Base-by-base conservation (phyloP, 2,113 vertebrate genomes). In the Microcebus ravelobensis region DNA sequence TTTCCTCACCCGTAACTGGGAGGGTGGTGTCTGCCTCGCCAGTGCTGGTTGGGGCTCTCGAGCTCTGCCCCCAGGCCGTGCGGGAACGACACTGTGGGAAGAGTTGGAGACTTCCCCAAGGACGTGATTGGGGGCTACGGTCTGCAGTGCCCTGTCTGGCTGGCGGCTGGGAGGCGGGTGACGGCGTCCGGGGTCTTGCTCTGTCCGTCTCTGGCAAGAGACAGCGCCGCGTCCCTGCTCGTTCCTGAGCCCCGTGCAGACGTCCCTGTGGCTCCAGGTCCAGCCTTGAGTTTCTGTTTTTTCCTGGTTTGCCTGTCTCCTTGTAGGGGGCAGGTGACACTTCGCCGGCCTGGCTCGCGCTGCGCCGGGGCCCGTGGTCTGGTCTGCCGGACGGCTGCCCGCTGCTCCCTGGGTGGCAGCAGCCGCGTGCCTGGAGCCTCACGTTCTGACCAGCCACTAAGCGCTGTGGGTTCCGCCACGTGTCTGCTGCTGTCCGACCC, bases 391-490 rank as follows among this genome's bases (percentile, higher is more conserved):
- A 52, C 3, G 29, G 42, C 29, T 9, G 18, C 57, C 83, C 59
- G 7, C 2, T 9, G 11, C 18, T 79, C 50, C 14, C 1, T 2
- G 39, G 14, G 39, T 52, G 52, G 15, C 61, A 5, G 50, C 18
- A 39, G 79, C n/a, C 6, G 1, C 0, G 2, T 4, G 74, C 34
- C 20, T 31, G 48, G 17, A 55, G n/a, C 39, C 13, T 71, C 50
- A 18, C 15, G 36, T n/a, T 31, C 36, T 13, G 79, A 31, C 70
- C 9, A 45, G 15, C 42, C 2, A 5, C 48, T 8, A 5, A n/a
- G 5, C 39, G 63, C 45, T 27, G 2, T 14, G 29, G 74, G 7
- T 81, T 48, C 50, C 12, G 0, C 8, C 84, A 36, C 1, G 1
- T 3, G n/a, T 55, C 63, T 13, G 0, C 74, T n/a, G 25, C 18